A percentile compares a stretch with the other conserved stretches of the same genome.
These are phyloP conservation scores for Lordiphosa stackelbergi DNA, from an alignment of 1,140 invertebrate species.

Conservation along the genomic window DNA sequence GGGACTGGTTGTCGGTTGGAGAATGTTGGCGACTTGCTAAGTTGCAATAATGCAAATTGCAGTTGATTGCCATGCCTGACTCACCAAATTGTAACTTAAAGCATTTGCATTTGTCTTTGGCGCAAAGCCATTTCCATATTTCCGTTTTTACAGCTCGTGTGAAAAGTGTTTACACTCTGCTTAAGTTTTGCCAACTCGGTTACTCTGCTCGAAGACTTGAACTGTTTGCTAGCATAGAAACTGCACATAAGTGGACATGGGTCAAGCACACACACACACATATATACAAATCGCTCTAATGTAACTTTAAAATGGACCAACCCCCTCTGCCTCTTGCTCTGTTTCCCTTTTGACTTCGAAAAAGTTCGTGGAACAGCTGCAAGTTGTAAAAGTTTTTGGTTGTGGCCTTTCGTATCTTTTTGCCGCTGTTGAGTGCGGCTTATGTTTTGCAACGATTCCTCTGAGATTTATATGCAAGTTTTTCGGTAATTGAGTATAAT, in stretches of 20 bases:
- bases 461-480: slow-evolving; percentile 61
- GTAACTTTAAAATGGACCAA: slow-evolving; percentile 31
- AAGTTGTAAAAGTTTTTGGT: slow-evolving; percentile 61
- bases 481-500: slow-evolving; percentile 69
- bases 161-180: not conserved
- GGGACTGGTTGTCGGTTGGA: slow-evolving; percentile 5
- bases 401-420: slow-evolving; percentile 22
- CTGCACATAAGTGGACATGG: slow-evolving; percentile 5
- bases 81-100: slow-evolving; percentile 58
- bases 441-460: slow-evolving; percentile 20
- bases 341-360: slow-evolving; percentile 21
- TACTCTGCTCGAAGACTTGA: too few species aligned
- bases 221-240: not conserved
- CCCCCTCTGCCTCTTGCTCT: slow-evolving; percentile 9
- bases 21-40: slow-evolving; percentile 16
- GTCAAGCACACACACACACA: not conserved
- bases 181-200: not conserved
- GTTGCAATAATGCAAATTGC: slow-evolving; percentile 72
- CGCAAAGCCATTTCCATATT: slow-evolving; percentile 2
- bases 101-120: slow-evolving; percentile 47
- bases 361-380: slow-evolving; percentile 48
- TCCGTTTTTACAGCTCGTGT: slow-evolving; percentile 1
- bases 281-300: slow-evolving; percentile 26
- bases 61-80: slow-evolving; percentile 50
- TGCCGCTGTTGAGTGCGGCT: slow-evolving; percentile 17